These are phyloP conservation scores for Unio pictorum DNA, from an alignment of 2,888 invertebrate species.

Conservation along the genomic window DNA sequence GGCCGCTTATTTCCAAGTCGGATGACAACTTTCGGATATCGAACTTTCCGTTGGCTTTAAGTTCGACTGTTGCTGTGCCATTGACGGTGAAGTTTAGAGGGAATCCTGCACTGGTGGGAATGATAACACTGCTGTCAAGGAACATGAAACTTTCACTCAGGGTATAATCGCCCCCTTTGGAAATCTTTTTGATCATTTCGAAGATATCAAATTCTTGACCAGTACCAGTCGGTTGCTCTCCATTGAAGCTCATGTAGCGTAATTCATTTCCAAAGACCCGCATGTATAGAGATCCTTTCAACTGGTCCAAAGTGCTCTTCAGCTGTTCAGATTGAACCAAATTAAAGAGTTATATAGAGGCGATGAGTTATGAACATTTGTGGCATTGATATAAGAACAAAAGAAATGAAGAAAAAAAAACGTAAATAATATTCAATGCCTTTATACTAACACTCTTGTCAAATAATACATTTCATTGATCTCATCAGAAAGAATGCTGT, in stretches of 20 bases:
- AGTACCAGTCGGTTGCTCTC: slow-evolving; percentile 21
- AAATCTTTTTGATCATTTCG: slow-evolving; percentile 41
- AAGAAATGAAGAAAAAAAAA: too few relatives aligned
- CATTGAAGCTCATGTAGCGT: slow-evolving; percentile 51
- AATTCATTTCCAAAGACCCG: slow-evolving; percentile 92
- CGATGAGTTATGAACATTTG: too few relatives aligned
- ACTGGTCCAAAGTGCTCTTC: slow-evolving; percentile 42
- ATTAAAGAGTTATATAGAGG: too few relatives aligned
- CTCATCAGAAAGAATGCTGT: too few relatives aligned
- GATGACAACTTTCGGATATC: slow-evolving; percentile 75
- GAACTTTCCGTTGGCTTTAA: slow-evolving; percentile 86
- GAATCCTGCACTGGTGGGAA: slow-evolving; percentile 88
- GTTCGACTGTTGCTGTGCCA: slow-evolving; percentile 88
- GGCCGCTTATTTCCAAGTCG: slow-evolving; percentile 82
- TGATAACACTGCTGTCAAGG: slow-evolving; percentile 87
- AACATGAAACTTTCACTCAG: slow-evolving; percentile 83
- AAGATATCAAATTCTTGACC: slow-evolving; percentile 36
- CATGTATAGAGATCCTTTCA: slow-evolving; percentile 77
- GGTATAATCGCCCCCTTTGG: slow-evolving; percentile 50
- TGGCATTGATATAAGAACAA: too few relatives aligned
- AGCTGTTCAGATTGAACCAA: slow-evolving; percentile 12
- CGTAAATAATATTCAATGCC: too few relatives aligned
- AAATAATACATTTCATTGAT: too few relatives aligned
- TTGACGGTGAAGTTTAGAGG: slow-evolving; percentile 88
- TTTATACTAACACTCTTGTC: too few relatives aligned